Conservation (phyloP, 53 echinoderm and acorn worm species). For the Apostichopus leukothele region DNA sequence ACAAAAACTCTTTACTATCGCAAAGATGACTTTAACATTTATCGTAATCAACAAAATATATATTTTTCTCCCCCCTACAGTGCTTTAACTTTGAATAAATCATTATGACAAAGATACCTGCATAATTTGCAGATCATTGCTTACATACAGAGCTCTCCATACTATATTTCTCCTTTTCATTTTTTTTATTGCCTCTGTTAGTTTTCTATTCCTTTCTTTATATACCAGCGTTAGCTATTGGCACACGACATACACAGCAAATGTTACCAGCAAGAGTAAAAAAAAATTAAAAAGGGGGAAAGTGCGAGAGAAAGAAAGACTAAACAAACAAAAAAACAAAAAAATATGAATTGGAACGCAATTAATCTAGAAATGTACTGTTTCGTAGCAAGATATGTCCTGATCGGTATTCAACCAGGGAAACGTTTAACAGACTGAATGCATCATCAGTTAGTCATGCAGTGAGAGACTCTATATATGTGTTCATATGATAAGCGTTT, state of each 20-base stretch:
- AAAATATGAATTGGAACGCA: neutral
- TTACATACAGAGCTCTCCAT: too few species aligned
- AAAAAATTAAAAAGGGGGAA: slow-evolving; percentile 26
- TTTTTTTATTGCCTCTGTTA: too few species aligned
- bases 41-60: too few species aligned
- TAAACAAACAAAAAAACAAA: neutral
- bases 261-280: slow-evolving; percentile 15
- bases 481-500: neutral
- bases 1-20: too few species aligned
- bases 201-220: too few species aligned
- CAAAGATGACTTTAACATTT: too few species aligned
- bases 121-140: too few species aligned
- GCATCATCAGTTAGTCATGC: neutral
- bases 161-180: too few species aligned
- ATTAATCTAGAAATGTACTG: neutral
- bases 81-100: too few species aligned
- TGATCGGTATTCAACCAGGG: neutral
- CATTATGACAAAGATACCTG: too few species aligned
- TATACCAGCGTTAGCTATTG: too few species aligned
- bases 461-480: neutral
- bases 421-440: neutral
- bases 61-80: too few species aligned
- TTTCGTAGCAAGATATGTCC: neutral
- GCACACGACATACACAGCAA: neutral
- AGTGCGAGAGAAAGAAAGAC: neutral